Evolutionary conservation across 2,113 vertebrate species (phyloP), one percentile per base, ranked within the genome.

Genomic region (Seriola rivoliana): DNA sequence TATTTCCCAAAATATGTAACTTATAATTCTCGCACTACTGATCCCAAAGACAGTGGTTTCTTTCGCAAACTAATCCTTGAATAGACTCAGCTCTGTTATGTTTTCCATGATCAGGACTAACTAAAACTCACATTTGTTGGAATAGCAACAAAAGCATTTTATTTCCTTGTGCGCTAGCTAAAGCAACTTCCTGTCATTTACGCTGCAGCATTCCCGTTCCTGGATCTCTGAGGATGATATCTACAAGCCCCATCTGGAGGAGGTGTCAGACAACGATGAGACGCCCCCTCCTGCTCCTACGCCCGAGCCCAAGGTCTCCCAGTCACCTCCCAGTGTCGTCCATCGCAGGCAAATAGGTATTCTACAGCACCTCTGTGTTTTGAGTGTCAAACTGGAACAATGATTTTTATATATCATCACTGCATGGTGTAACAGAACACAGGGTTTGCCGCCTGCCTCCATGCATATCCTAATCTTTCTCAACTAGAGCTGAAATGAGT

Each of bases 161-260:
- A 10, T 54, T 42, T 44, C 14, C 29, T 36, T 46, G 11, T 36
- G 16, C 12, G 14, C 9, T 29, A 42, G 38, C 65, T 54, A 42
- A 67, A n/a, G 13, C 52, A 29, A 12, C 5, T 0, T 75, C 14
- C 3, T 48, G 12, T 48, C 64, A 4, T 8, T 77, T 23, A 0
- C 71, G 60, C 36, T 70, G 74, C 76, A 97, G 97, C 94, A 96
- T 80, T 93, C 92, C 36, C 93, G 71, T 34, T 97, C 95, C 79
- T 99, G 98, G 98, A 99, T 99, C 89, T 98, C 97, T 0, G 97
- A 98, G 14, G 98, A 99, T 11, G 98, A 99, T 81, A 96, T 99
- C 91, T 96, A 96, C 89, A 96, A 96, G 80, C 96, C 97, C 67
- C 79, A 66, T 73, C 81, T 14, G 0, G 94, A 93, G 7, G 91